These are phyloP conservation scores for Tenthredo scrophulariae DNA, from an alignment of 2,888 invertebrate genomes.

Conservation along the genomic window DNA sequence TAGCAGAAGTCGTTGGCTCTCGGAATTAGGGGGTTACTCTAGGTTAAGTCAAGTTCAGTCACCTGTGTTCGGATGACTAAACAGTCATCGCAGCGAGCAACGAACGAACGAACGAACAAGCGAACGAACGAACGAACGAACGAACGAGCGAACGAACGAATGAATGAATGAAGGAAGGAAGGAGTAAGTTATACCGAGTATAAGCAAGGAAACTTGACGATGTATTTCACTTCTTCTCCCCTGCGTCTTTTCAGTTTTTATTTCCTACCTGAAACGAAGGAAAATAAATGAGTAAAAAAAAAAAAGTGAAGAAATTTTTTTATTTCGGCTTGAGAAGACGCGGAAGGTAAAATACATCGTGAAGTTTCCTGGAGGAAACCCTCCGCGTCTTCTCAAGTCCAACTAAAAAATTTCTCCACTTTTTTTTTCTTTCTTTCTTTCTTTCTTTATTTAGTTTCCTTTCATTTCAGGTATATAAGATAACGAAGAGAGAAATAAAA, in stretches of 20 bases:
- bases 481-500: not conserved
- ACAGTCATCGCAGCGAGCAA: conserved; percentile 50
- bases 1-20: conserved; percentile 49
- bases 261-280: not conserved
- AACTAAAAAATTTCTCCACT: not conserved
- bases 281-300: not conserved
- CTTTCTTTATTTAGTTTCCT: not conserved
- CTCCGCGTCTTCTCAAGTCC: not conserved
- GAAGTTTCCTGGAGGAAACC: not conserved
- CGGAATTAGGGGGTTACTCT: conserved; percentile 53
- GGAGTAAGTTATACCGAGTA: too few relatives aligned
- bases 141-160: not conserved
- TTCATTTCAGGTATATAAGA: conserved; percentile 3
- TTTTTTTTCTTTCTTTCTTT: not conserved
- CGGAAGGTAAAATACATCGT: not conserved
- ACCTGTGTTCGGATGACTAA: conserved; percentile 52
- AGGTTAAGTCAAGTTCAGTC: conserved; percentile 53
- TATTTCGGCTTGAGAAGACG: not conserved
- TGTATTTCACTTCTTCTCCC: not conserved
- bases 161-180: not conserved
- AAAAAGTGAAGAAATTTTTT: not conserved
- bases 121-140: conserved; percentile 5
- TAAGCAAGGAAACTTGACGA: conserved; percentile 20
- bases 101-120: conserved; percentile 20
- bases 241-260: not conserved